Percentiles rank a stretch among this genome's conserved stretches.
These are phyloP conservation scores for Drosophila bifasciata DNA, from an alignment of 1,140 invertebrate genomes.

Conservation along the genomic window DNA sequence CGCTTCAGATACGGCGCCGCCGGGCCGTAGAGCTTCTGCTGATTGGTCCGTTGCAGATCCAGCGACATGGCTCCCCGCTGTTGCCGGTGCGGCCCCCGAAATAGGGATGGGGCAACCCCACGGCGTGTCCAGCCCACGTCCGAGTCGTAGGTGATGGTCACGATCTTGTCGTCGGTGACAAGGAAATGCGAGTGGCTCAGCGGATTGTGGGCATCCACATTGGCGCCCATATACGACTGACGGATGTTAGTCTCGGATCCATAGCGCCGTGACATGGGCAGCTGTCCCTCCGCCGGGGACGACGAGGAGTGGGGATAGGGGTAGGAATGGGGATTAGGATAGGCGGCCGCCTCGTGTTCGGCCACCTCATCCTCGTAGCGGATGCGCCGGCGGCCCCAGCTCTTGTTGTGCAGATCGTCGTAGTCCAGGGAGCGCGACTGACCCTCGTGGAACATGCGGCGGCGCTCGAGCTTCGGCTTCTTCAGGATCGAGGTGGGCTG, in stretches of 20 bases:
- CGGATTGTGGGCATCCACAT: constrained; percentile 71
- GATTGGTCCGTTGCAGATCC: constrained; percentile 75
- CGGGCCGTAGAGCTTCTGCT: constrained; percentile 77
- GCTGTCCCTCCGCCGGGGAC: constrained; percentile 7
- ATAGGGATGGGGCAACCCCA: constrained; percentile 72
- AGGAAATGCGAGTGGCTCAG: constrained; percentile 84
- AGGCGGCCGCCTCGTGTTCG: constrained; percentile 24
- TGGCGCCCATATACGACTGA: constrained; percentile 82
- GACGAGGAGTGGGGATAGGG: constrained; percentile 35
- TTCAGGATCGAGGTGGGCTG: constrained; percentile 79
- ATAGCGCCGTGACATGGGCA: constrained; percentile 63
- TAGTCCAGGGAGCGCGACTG: constrained; percentile 81
- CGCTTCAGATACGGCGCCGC: constrained; percentile 75
- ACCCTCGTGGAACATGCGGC: constrained; percentile 76
- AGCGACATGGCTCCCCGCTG: constrained; percentile 70
- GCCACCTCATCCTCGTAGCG: constrained; percentile 78
- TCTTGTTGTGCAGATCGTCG: constrained; percentile 79
- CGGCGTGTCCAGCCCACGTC: constrained; percentile 84
- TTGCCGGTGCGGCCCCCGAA: constrained; percentile 61
- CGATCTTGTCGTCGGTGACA: constrained; percentile 84
- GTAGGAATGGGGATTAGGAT: constrained; percentile 38
- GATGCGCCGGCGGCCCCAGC: constrained; percentile 76
- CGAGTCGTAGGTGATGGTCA: constrained; percentile 84
- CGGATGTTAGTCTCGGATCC: constrained; percentile 82
- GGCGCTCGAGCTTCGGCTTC: constrained; percentile 75